Percentiles rank a stretch among this genome's conserved stretches.
phyloP scores from a whole-genome alignment of 1,140 invertebrate genomes.

The Bombus polaris region DNA sequence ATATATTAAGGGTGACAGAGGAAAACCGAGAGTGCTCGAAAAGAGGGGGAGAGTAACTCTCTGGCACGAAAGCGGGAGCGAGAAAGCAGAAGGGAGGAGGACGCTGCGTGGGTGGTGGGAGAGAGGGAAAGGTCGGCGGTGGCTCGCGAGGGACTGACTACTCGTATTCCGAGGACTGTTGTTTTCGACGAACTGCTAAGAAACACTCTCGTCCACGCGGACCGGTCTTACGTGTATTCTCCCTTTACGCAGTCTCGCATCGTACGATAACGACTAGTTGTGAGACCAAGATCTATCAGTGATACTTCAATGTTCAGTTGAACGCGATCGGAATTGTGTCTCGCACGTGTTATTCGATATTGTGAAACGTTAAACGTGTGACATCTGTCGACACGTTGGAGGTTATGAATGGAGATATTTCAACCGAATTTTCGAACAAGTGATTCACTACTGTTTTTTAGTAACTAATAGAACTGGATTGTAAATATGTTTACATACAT shows the following conservation, averaged over 20 bases:
- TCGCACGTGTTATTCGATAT: not conserved
- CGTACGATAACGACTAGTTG: not conserved
- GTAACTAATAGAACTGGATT: not conserved
- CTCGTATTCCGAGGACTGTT: conserved; percentile 68
- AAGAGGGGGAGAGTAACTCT: conserved; percentile 45
- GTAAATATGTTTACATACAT: not conserved
- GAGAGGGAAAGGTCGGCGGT: conserved; percentile 64
- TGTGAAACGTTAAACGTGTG: not conserved
- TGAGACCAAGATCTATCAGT: conserved; percentile 2
- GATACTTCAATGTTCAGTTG: not conserved
- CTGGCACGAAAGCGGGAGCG: conserved; percentile 57
- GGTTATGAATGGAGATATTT: not conserved
- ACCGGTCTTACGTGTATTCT: conserved; percentile 35
- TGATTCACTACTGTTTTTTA: not conserved
- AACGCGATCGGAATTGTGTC: conserved; percentile 32
- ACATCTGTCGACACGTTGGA: not conserved
- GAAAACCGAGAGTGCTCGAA: conserved; percentile 56
- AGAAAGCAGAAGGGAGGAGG: conserved; percentile 63
- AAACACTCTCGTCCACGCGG: conserved; percentile 68
- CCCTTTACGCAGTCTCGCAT: not conserved
- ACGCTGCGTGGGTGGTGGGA: conserved; percentile 65
- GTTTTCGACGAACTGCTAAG: conserved; percentile 67
- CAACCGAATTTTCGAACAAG: not conserved
- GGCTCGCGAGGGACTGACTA: conserved; percentile 65
- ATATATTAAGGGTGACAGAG: conserved; percentile 57